Evolutionary conservation across 2,113 vertebrate species (phyloP), one percentile per base, ranked within the genome.

Genomic region (Sterna hirundo): DNA sequence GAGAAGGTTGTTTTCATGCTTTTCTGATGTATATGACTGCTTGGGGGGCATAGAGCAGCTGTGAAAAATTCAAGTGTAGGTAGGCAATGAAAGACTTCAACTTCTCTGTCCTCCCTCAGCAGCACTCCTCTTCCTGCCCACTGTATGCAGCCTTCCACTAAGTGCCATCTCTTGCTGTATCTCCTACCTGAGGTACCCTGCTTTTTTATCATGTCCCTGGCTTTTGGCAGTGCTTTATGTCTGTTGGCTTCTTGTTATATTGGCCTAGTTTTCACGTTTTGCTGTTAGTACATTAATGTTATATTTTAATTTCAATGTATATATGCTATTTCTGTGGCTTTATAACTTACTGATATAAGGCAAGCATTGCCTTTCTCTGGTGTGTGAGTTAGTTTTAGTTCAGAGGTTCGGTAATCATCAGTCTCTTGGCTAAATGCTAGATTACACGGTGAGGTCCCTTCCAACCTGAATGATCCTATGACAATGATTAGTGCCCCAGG

Each of bases 201-300:
- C 0, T 29, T 74, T 91, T 58, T 14, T 40, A 8, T 27, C 54
- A 4, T 1, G 2, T 61, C 15, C 21, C 12, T 69, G 4, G 0
- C 55, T 66, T 86, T 64, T 84, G 64, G 26, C 20, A 11, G 8
- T 32, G 38, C 55, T 83, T 71, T 46, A 3, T 30, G 64, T 69
- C 32, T 92, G 30, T 80, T n/a, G 36, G 40, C 40, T 65, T 0
- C 42, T 47, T 44, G 6, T 54, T 49, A 23, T 40, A 6, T 27
- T 71, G 52, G 17, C 57, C 36, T n/a, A 74, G 60, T 8, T 77
- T 62, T n/a, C 5, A 2, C 23, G 23, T 55, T 92, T 66, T 64
- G 15, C 13, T 9, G 8, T 84, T 64, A 66, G 58, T 46, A 7
- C 46, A 36, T 66, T 70, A 69, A 42, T 69, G 46, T 11, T 10